A percentile compares a stretch with the other conserved stretches of the same genome.
phyloP scores from a whole-genome alignment of 2,113 vertebrate species.

The Percina caprodes region DNA sequence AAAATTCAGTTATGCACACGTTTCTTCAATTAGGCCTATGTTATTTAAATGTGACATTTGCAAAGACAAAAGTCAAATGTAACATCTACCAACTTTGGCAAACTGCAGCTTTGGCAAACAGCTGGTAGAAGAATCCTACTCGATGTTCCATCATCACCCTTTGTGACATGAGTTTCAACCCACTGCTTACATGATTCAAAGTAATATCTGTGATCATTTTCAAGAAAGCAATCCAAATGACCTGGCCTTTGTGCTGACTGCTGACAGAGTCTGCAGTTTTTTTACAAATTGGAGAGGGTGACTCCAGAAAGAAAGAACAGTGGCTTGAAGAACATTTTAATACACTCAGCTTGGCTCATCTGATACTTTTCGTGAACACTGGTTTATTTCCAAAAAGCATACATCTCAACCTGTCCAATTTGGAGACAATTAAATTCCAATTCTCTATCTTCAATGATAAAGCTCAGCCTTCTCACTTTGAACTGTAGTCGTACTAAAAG shows the following conservation, averaged over 20 bases:
- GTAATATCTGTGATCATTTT: slow-evolving; percentile 7
- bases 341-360: slow-evolving; percentile 13
- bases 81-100: slow-evolving; percentile 8
- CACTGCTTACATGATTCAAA: slow-evolving; percentile 21
- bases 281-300: slow-evolving; percentile 1
- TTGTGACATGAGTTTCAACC: slow-evolving; percentile 13
- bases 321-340: slow-evolving; percentile 23
- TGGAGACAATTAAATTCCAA: slow-evolving; percentile 16
- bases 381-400: slow-evolving; percentile 39
- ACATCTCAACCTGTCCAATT: slow-evolving; percentile 29
- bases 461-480: slow-evolving; percentile 33
- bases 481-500: slow-evolving; percentile 46
- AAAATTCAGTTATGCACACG: slow-evolving; percentile 13
- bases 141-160: slow-evolving; percentile 15
- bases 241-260: slow-evolving; percentile 4
- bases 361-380: slow-evolving; percentile 27
- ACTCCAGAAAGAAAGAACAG: neutral
- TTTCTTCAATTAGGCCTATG: neutral
- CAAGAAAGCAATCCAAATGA: slow-evolving; percentile 19
- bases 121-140: slow-evolving; percentile 18
- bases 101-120: slow-evolving; percentile 23
- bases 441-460: slow-evolving; percentile 25
- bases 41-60: slow-evolving; percentile 39
- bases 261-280: slow-evolving; percentile 10
- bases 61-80: slow-evolving; percentile 14